Percentiles rank a stretch among this genome's conserved stretches.
Evolutionary conservation across 2,888 invertebrate species (phyloP).

Genomic region (Pardosa pseudoannulata): DNA sequence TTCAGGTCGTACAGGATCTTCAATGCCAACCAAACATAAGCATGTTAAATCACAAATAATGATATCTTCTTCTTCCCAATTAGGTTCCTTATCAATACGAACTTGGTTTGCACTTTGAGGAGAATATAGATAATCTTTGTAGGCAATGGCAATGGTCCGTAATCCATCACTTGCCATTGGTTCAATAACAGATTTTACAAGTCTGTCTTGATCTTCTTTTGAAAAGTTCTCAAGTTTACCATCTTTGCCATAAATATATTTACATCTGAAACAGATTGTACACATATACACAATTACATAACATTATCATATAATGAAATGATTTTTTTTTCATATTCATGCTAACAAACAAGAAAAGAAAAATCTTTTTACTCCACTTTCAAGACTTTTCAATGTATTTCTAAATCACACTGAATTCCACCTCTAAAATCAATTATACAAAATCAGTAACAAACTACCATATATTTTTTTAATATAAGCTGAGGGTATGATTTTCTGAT

Average conservation of each 20-base stretch:
- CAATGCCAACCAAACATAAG: constrained; percentile 97
- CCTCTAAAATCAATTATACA: too few relatives aligned
- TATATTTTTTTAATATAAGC: too few relatives aligned
- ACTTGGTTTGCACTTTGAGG: constrained; percentile 60
- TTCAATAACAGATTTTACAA: constrained; percentile 95
- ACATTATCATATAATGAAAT: too few relatives aligned
- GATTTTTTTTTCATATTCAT: too few relatives aligned
- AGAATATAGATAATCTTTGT: constrained; percentile 91
- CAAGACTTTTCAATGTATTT: too few relatives aligned
- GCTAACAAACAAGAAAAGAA: too few relatives aligned
- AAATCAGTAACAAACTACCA: too few relatives aligned
- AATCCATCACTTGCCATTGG: constrained; percentile 98
- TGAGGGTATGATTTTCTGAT: too few relatives aligned
- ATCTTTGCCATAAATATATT: constrained; percentile 94
- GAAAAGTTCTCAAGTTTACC: constrained; percentile 94
- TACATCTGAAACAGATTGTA: constrained; percentile 85
- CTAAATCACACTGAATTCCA: too few relatives aligned
- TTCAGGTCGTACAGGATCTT: constrained; percentile 98
- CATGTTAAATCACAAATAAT: constrained; percentile 95
- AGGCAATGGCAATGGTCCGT: constrained; percentile 95
- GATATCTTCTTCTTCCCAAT: constrained; percentile 98
- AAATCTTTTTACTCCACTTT: too few relatives aligned
- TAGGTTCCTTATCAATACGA: constrained; percentile 89
- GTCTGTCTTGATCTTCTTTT: constrained; percentile 92
- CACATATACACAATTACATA: background rate